phyloP scores from a whole-genome alignment of 2,888 invertebrate species.

The Nebria brevicollis region DNA sequence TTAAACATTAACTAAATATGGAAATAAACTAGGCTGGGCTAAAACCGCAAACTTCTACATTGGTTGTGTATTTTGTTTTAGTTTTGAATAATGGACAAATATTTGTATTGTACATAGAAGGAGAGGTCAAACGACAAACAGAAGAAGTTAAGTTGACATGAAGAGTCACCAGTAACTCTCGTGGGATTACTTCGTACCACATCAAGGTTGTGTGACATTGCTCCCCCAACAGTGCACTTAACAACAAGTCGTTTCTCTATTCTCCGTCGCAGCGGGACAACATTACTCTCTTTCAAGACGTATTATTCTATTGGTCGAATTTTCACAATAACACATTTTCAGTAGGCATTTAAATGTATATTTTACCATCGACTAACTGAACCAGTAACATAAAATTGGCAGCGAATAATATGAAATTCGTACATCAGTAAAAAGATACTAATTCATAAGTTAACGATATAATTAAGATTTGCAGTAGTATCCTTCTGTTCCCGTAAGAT shows the following conservation, averaged over 20 bases:
- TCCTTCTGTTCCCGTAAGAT: no score
- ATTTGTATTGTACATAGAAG: not conserved
- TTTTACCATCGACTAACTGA: no score
- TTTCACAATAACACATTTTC: not conserved
- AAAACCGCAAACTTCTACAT: not conserved
- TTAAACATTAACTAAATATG: no score
- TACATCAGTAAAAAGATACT: no score
- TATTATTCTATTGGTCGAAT: not conserved
- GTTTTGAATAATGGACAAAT: not conserved
- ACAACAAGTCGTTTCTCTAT: conserved; percentile 1
- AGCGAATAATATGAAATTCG: no score
- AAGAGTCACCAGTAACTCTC: not conserved
- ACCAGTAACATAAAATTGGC: no score
- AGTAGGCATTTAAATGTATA: no score
- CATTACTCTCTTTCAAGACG: not conserved
- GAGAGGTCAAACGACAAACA: not conserved
- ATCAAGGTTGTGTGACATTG: not conserved
- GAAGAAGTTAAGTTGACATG: not conserved
- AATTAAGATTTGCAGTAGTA: no score
- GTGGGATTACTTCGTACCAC: not conserved
- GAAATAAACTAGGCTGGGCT: not conserved
- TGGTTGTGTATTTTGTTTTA: not conserved
- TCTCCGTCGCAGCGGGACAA: not conserved
- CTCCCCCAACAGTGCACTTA: not conserved
- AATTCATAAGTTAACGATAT: no score